These are phyloP conservation scores for Carcinoscorpius rotundicauda DNA, from an alignment of 1,140 invertebrate species.

Conservation along the genomic window DNA sequence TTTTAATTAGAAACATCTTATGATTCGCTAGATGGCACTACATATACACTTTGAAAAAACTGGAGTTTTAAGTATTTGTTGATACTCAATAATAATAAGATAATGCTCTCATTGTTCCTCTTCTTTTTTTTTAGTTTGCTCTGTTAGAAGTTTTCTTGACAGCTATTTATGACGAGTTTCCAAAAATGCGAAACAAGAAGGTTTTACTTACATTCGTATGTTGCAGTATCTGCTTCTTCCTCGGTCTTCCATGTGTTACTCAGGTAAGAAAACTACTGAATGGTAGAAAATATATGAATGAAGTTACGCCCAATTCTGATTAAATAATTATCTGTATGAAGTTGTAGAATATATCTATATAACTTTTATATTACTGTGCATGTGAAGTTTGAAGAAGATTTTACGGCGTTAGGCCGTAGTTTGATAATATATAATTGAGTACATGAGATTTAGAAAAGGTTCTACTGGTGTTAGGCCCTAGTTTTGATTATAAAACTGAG, in stretches of 20 bases:
- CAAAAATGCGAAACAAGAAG: slow-evolving; percentile 54
- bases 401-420: no score
- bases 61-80: neutral
- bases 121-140: slow-evolving; percentile 31
- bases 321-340: no score
- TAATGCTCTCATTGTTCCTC: neutral
- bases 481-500: no score
- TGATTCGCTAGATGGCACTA: no score
- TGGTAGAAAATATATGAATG: no score
- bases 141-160: slow-evolving; percentile 55
- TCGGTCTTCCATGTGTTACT: slow-evolving; percentile 60
- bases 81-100: no score
- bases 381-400: no score
- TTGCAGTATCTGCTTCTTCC: slow-evolving; percentile 54
- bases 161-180: slow-evolving; percentile 59
- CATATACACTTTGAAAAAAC: neutral
- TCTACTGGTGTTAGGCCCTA: neutral
- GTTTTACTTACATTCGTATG: slow-evolving; percentile 52
- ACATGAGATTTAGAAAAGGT: slow-evolving; percentile 3
- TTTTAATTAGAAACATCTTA: no score
- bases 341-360: no score
- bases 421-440: neutral
- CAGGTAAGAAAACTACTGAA: slow-evolving; percentile 34
- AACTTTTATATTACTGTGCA: no score
- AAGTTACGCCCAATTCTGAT: no score